Base-by-base conservation (phyloP, 2,797 vertebrate genomes). In the Avahi laniger region DNA sequence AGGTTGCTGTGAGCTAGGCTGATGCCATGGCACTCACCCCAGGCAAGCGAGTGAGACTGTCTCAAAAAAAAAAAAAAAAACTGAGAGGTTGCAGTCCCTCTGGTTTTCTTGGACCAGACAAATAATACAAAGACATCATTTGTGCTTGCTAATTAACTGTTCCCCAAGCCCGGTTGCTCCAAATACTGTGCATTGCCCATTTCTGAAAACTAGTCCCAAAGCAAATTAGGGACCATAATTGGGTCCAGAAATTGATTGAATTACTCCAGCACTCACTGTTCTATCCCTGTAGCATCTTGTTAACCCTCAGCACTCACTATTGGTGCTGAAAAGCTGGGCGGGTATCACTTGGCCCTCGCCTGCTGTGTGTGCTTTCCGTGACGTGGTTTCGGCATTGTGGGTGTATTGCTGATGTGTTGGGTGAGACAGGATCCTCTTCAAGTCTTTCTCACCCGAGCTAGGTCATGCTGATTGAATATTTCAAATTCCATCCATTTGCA, bases 281-380 rank as follows among this genome's bases (percentile, higher is more conserved):
- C 6, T 28, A 73, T 17, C 28, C 26, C 14, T 14, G 4, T 3
- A 30, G 43, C 26, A 30, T 48, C 54, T 38, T 17, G 48, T 15
- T 59, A 22, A 24, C 33, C 48, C 9, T 54, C 24, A 50, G 38
- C 8, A 26, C 7, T 33, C 9, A 3, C 2, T 33, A 54, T 30
- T 50, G 20, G 15, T 67, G 20, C 11, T 7, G 0, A 46, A 8
- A 13, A 67, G n/a, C 11, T 5, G 5, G 35, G 20, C 0, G 13
- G 11, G 12, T 86, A 57, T 22, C 30, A 41, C 30, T 3, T 35
- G 48, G 75, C 30, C 4, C 1, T 43, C 11, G 22, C 17, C 59
- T 86, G 43, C 76, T 67, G 30, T 59, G n/a, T 57, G 52, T 73
- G 20, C 2, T 78, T 67, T 61, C 35, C 48, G 17, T 26, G 46